Conservation (phyloP, 2,113 vertebrate species). For the Hirundichthys speculiger region DNA sequence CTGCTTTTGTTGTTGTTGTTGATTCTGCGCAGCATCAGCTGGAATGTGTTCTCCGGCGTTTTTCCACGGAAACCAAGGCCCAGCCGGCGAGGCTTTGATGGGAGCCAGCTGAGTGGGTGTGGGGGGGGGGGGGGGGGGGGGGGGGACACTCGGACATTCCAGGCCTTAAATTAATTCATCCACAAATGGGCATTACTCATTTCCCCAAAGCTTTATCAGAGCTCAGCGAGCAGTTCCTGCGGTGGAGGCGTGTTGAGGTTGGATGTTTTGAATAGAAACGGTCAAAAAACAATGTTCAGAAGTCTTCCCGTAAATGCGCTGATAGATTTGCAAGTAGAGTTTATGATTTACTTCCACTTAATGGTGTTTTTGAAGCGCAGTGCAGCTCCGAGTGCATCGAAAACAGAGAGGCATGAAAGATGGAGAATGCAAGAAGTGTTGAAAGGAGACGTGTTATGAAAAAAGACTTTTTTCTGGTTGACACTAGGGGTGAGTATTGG, state of each 20-base stretch:
- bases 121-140: too few relatives aligned
- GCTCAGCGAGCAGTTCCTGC: conserved; percentile 1
- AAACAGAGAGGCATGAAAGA: too few relatives aligned
- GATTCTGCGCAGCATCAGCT: conserved; percentile 14
- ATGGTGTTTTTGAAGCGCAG: too few relatives aligned
- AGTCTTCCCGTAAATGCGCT: too few relatives aligned
- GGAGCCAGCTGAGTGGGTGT: conserved; percentile 6
- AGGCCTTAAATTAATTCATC: neutral
- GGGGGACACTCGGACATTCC: conserved; percentile 8
- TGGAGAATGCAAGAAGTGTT: too few relatives aligned
- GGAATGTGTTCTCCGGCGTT: neutral
- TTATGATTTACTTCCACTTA: too few relatives aligned
- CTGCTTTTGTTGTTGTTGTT: conserved; percentile 14
- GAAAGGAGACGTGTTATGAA: too few relatives aligned
- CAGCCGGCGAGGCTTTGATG: neutral
- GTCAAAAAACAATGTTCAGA: too few relatives aligned
- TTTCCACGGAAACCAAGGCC: conserved; percentile 1
- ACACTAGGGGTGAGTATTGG: too few relatives aligned
- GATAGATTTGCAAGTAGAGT: too few relatives aligned
- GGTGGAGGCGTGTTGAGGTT: neutral
- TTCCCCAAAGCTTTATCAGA: conserved; percentile 11
- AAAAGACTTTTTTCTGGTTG: too few relatives aligned
- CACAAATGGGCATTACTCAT: conserved; percentile 32
- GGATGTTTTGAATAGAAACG: neutral
- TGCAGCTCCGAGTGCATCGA: too few relatives aligned